Evolutionary conservation across 1,140 invertebrate genomes (phyloP), one percentile per base, ranked within the genome.

Genomic region (Diorhabda sublineata): DNA sequence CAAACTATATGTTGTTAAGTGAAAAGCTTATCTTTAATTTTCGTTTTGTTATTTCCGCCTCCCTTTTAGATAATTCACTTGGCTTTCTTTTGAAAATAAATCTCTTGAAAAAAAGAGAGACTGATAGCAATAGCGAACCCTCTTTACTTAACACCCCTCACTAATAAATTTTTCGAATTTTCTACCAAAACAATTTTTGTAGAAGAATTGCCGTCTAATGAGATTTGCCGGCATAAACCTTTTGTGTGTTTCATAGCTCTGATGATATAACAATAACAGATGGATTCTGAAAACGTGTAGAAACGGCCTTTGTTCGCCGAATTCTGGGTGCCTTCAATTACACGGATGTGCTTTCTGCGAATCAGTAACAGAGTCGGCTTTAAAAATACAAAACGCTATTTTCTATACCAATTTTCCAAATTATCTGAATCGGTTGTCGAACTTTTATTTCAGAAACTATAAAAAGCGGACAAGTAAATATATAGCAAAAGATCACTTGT

Each of bases 241-340:
- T 26, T 52, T 52, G 47, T 52, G 47, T 52, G n/a, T 52, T 52
- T 52, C 47, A 52, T 6, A 52, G n/a, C 26, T 26, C 47, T 52
- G 47, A 52, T 52, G 47, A 52, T 52, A 52, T n/a, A 52, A 52
- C 47, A 52, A 52, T 52, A 52, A 52, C 47, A 52, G 47, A 52
- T 52, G 47, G 47, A 52, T 52, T 52, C 47, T 52, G 47, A 52
- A 52, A 52, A 52, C 47, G 47, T 52, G 47, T 52, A 52, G 47
- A 52, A 52, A 52, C 47, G 47, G 47, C 47, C 47, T 52, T 52
- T 52, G 47, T 52, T 52, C 47, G 6, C n/a, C 47, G 47, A 52
- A 52, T 52, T 52, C 47, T 52, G 47, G 47, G 47, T 8, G 47
- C 47, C n/a, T 52, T 52, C n/a, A n/a, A 52, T 52, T 52, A 52